Evolutionary conservation across 2,797 vertebrate genomes (phyloP).

Genomic region (Fundulus diaphanus): DNA sequence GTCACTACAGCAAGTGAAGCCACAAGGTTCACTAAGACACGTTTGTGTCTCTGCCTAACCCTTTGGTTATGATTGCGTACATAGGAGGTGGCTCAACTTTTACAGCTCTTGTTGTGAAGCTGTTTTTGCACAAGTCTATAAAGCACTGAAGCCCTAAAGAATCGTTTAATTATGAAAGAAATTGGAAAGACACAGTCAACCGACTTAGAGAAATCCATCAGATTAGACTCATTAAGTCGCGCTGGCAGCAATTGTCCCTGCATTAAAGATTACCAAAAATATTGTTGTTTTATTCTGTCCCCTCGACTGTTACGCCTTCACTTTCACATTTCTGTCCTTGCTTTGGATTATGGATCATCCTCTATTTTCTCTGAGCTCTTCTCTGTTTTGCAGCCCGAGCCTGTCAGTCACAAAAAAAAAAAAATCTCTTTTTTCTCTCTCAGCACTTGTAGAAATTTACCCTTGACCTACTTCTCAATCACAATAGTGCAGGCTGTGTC

Average conservation of each 20-base stretch:
- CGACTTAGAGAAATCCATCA: slow-evolving; percentile 23
- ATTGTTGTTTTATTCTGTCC: slow-evolving; percentile 5
- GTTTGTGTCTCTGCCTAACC: background rate
- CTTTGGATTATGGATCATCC: slow-evolving; percentile 38
- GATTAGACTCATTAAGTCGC: slow-evolving; percentile 29
- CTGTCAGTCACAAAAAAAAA: slow-evolving; percentile 27
- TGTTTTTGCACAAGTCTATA: slow-evolving; percentile 14
- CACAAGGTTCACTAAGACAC: background rate
- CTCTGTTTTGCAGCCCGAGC: slow-evolving; percentile 37
- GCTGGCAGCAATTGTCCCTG: background rate
- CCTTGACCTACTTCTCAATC: slow-evolving; percentile 76
- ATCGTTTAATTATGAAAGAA: slow-evolving; percentile 30
- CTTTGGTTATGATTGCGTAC: too few species aligned
- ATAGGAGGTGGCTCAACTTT: background rate
- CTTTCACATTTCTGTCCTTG: slow-evolving; percentile 42
- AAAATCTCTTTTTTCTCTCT: slow-evolving; percentile 59
- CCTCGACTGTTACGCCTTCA: slow-evolving; percentile 9
- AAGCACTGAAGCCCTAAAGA: slow-evolving; percentile 6
- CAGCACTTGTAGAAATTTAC: slow-evolving; percentile 60
- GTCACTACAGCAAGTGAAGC: background rate
- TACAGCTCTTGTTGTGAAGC: background rate
- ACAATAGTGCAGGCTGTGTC: slow-evolving; percentile 57
- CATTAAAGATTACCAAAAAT: slow-evolving; percentile 1
- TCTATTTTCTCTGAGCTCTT: slow-evolving; percentile 32
- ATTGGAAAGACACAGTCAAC: slow-evolving; percentile 25